phyloP scores from a whole-genome alignment of 2,797 vertebrate species.

The Muscicapa striata region DNA sequence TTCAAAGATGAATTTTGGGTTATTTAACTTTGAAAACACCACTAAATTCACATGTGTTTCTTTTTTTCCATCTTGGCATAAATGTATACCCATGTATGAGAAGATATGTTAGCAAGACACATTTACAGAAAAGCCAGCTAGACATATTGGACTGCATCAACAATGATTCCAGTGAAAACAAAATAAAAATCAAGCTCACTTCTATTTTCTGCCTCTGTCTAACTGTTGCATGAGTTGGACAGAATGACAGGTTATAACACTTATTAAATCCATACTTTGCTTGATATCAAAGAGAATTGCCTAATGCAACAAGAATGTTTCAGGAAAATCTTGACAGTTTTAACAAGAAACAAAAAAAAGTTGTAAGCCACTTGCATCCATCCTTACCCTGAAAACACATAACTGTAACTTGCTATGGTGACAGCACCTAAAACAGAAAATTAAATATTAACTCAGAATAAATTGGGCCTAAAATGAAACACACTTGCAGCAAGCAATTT shows the following conservation, averaged over 20 bases:
- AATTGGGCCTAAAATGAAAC: background rate
- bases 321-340: background rate
- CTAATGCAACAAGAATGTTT: background rate
- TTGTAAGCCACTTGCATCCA: background rate
- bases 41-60: background rate
- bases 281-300: background rate
- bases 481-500: background rate
- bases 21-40: background rate
- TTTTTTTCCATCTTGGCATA: conserved; percentile 1
- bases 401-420: background rate
- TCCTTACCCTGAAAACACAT: background rate
- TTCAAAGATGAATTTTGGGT: background rate
- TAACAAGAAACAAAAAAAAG: background rate
- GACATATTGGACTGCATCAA: background rate
- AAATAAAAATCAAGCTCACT: background rate
- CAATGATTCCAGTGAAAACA: background rate
- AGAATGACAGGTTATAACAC: background rate
- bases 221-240: background rate
- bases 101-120: background rate
- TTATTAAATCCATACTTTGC: background rate
- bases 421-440: background rate
- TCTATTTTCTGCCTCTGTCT: background rate
- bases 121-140: background rate
- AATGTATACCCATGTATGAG: background rate
- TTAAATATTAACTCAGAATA: conserved; percentile 28